Conservation (phyloP, 2,888 invertebrate species). For the Hesperia comma region DNA sequence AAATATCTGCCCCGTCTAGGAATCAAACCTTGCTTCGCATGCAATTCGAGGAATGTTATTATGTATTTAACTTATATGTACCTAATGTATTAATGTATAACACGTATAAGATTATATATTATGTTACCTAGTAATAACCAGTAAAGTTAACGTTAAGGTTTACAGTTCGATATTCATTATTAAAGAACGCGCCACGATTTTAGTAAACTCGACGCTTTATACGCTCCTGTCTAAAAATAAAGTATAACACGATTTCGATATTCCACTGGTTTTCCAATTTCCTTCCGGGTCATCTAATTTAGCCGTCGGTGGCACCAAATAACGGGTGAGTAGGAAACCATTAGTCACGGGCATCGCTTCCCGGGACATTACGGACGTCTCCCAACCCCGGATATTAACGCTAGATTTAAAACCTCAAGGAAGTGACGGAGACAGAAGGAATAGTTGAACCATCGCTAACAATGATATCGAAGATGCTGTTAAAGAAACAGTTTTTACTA, state of each 20-base stretch:
- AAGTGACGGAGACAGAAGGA: slow-evolving; percentile 3
- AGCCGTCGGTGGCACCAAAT: slow-evolving; percentile 46
- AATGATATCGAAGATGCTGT: not conserved
- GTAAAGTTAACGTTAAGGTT: too few species aligned
- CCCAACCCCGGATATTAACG: slow-evolving; percentile 32
- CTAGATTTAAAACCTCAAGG: slow-evolving; percentile 29
- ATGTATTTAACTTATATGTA: too few species aligned
- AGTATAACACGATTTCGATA: slow-evolving; percentile 5
- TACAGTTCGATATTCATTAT: too few species aligned
- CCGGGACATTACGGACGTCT: slow-evolving; percentile 41
- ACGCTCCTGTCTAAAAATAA: not conserved
- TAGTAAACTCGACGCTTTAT: not conserved
- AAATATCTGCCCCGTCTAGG: too few species aligned
- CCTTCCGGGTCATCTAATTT: slow-evolving; percentile 44
- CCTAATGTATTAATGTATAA: too few species aligned
- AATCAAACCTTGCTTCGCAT: too few species aligned
- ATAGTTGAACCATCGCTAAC: not conserved
- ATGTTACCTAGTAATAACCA: too few species aligned
- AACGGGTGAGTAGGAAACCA: slow-evolving; percentile 50
- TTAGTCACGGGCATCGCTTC: slow-evolving; percentile 49
- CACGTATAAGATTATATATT: too few species aligned
- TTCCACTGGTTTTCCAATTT: slow-evolving; percentile 24
- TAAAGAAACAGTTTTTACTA: not conserved
- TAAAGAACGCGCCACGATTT: not conserved
- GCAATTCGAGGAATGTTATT: too few species aligned